Evolutionary conservation across 2,113 vertebrate genomes (phyloP).

Genomic region (Pycnonotus jocosus): DNA sequence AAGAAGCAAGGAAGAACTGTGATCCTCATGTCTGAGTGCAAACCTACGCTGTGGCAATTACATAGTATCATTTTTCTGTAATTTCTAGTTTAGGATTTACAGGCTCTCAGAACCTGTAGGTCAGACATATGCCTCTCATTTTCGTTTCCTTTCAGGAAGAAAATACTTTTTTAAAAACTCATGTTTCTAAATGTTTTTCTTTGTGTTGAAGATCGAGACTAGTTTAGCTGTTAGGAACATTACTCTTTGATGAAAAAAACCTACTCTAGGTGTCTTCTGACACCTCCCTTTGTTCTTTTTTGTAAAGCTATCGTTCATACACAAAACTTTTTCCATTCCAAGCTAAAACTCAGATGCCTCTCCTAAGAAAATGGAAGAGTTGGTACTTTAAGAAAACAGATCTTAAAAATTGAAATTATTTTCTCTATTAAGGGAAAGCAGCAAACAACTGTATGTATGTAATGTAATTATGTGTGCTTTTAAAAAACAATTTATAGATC

Average conservation of each 20-base stretch:
- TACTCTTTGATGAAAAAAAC: not conserved
- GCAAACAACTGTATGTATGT: not conserved
- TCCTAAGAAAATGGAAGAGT: not conserved
- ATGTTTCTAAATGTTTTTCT: not conserved
- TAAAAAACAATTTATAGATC: not conserved
- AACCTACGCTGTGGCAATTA: not conserved
- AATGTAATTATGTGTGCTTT: not conserved
- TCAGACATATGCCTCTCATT: not conserved
- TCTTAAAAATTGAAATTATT: not conserved
- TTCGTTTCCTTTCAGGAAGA: not conserved
- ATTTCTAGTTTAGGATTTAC: not conserved
- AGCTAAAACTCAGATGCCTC: not conserved
- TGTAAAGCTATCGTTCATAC: not conserved
- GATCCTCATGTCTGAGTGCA: slow-evolving; percentile 9
- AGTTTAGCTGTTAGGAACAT: not conserved
- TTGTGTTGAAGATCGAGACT: not conserved
- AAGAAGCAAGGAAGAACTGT: slow-evolving; percentile 11
- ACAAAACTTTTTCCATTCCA: not conserved
- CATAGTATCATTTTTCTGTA: not conserved
- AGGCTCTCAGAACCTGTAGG: not conserved
- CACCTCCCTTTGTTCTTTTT: not conserved
- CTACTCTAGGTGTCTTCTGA: not conserved
- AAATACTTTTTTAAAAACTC: not conserved
- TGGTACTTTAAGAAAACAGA: not conserved
- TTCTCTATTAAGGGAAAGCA: not conserved